Percentiles rank a stretch among this genome's conserved stretches.
phyloP scores from a whole-genome alignment of 64 coral and sea anemone genomes.

The Pocillopora verrucosa region DNA sequence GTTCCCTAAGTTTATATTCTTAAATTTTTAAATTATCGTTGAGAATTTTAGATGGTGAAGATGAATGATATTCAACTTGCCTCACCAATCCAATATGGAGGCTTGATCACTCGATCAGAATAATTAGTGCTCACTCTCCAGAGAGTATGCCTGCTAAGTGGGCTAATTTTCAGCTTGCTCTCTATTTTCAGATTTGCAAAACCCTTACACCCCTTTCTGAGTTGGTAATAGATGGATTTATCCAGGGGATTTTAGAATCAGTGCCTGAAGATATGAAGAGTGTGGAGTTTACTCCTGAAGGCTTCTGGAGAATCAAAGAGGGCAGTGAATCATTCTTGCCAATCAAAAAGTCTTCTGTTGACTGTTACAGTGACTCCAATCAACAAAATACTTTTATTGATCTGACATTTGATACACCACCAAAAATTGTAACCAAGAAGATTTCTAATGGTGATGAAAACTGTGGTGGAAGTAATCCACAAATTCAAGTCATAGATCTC shows the following conservation, averaged over 20 bases:
- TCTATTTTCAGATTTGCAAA: conserved; percentile 28
- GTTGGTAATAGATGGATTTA: conserved; percentile 28
- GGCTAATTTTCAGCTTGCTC: background rate
- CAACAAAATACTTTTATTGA: conserved; percentile 32
- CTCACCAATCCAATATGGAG: too few relatives aligned
- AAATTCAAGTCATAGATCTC: conserved; percentile 22
- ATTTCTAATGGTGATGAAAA: background rate
- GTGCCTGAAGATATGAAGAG: conserved; percentile 20
- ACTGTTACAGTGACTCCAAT: background rate
- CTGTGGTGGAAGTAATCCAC: background rate
- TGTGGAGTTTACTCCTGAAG: conserved; percentile 26
- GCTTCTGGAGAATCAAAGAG: background rate
- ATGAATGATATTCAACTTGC: too few relatives aligned
- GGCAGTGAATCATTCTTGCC: background rate
- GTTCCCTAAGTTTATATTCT: too few relatives aligned
- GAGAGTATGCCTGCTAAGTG: too few relatives aligned
- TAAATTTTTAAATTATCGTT: too few relatives aligned
- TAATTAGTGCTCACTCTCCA: too few relatives aligned
- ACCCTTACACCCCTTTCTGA: background rate
- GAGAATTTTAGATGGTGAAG: too few relatives aligned
- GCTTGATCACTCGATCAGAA: too few relatives aligned
- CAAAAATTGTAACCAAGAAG: conserved; percentile 1
- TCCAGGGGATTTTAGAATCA: background rate
- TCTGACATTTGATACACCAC: conserved; percentile 17
- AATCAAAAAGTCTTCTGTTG: background rate